Conservation (phyloP, 2,113 vertebrate species). For the Ptychochromis oligacanthus region DNA sequence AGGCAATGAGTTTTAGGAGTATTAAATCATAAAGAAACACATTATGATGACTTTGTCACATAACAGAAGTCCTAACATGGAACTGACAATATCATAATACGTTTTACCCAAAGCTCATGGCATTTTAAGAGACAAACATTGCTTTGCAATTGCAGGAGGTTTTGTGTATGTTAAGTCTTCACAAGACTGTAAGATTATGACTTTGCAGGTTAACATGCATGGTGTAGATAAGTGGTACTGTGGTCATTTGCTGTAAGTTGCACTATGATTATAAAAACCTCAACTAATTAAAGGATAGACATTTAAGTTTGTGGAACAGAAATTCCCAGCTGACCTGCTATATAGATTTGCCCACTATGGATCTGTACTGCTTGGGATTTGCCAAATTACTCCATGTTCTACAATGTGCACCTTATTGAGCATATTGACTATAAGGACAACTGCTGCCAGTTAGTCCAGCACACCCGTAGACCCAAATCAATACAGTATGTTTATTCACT, state of each 20-base stretch:
- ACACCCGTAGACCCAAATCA: slow-evolving; percentile 36
- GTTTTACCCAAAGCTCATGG: background rate
- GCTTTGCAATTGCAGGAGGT: background rate
- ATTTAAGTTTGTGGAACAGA: slow-evolving; percentile 2
- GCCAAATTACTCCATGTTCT: slow-evolving; percentile 54
- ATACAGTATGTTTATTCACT: slow-evolving; percentile 38
- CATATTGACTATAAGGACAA: slow-evolving; percentile 63
- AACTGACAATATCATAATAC: background rate
- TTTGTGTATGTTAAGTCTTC: fast-evolving
- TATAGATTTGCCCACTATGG: slow-evolving; percentile 49
- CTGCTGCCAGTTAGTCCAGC: slow-evolving; percentile 44
- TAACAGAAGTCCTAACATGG: no score
- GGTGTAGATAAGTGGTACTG: background rate
- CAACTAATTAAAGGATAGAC: background rate
- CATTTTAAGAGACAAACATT: background rate
- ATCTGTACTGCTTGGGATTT: slow-evolving; percentile 41
- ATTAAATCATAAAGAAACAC: background rate
- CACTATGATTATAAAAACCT: slow-evolving; percentile 13
- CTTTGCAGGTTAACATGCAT: background rate
- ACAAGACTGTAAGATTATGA: background rate
- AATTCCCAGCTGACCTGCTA: slow-evolving; percentile 18
- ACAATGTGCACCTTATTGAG: slow-evolving; percentile 56
- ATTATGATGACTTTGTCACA: background rate
- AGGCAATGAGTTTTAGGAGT: background rate
- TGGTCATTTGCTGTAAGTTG: background rate